A percentile compares a stretch with the other conserved stretches of the same genome.
Conservation (phyloP, 2,888 invertebrate species). For the Latrodectus hesperus region DNA sequence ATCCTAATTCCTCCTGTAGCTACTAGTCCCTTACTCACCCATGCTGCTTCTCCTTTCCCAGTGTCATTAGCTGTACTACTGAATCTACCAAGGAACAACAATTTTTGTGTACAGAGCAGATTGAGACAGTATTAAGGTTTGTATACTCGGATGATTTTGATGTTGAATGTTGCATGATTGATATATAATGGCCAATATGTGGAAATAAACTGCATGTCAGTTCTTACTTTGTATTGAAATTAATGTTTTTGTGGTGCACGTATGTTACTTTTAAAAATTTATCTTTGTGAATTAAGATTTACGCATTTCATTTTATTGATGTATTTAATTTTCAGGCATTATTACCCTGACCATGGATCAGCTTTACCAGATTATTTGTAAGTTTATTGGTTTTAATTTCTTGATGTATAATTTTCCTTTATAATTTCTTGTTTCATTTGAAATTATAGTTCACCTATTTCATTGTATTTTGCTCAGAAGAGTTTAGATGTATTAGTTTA, state of each 20-base stretch:
- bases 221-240: constrained; percentile 1
- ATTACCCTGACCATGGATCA: constrained; percentile 69
- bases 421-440: too few relatives aligned
- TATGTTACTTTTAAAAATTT: not conserved
- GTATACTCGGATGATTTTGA: constrained; percentile 48
- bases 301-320: not conserved
- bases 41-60: constrained; percentile 69
- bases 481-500: too few relatives aligned
- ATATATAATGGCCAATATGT: not conserved
- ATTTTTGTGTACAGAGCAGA: constrained; percentile 64
- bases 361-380: constrained; percentile 69
- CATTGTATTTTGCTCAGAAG: too few relatives aligned
- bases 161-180: constrained; percentile 58
- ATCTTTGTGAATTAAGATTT: not conserved
- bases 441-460: too few relatives aligned
- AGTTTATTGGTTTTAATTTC: constrained; percentile 31
- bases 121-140: constrained; percentile 70
- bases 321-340: constrained; percentile 52
- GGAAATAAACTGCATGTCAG: constrained; percentile 8
- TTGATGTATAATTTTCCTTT: too few relatives aligned
- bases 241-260: not conserved
- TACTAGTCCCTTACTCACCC: constrained; percentile 65
- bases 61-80: constrained; percentile 70
- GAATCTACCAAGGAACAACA: constrained; percentile 70
- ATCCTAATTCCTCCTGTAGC: constrained; percentile 56